These are phyloP conservation scores for Heliconius congener DNA, from an alignment of 1,140 invertebrate genomes.

Conservation along the genomic window DNA sequence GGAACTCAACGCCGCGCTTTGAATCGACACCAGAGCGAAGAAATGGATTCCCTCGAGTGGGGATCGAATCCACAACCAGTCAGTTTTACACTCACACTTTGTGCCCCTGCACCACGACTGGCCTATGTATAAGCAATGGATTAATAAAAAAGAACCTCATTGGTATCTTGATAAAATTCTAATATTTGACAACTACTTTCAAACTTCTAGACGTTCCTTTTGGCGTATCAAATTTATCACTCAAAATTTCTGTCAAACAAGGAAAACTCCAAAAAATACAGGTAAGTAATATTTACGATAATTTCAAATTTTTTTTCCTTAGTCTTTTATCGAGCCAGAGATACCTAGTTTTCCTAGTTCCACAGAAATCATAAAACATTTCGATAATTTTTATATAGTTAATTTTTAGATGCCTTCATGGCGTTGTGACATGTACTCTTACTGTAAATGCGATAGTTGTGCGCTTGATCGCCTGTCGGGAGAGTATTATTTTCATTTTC, in stretches of 20 bases:
- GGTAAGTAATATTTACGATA: slow-evolving; percentile 33
- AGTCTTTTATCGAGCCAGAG: not conserved
- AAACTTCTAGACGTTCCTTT: slow-evolving; percentile 39
- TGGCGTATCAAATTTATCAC: slow-evolving; percentile 34
- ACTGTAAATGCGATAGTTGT: too few relatives aligned
- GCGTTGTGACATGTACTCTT: too few relatives aligned
- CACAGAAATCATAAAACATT: not conserved
- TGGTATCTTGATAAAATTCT: not conserved
- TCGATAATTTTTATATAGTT: not conserved
- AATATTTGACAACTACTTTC: slow-evolving; percentile 28
- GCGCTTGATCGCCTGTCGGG: too few relatives aligned
- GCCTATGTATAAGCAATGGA: not conserved
- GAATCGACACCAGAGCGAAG: too few relatives aligned
- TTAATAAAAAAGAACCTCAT: not conserved
- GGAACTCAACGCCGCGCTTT: too few relatives aligned
- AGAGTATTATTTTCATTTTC: too few relatives aligned
- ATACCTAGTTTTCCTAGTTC: not conserved
- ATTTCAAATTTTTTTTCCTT: not conserved
- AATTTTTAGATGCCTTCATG: too few relatives aligned
- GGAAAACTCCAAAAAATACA: slow-evolving; percentile 38
- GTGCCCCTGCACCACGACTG: too few relatives aligned
- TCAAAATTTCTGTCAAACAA: slow-evolving; percentile 41
- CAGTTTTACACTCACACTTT: too few relatives aligned
- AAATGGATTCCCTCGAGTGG: too few relatives aligned
- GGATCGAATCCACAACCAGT: too few relatives aligned